Evolutionary conservation across 2,113 vertebrate species (phyloP), one percentile per base, ranked within the genome.

Genomic region (Puntigrus tetrazona): DNA sequence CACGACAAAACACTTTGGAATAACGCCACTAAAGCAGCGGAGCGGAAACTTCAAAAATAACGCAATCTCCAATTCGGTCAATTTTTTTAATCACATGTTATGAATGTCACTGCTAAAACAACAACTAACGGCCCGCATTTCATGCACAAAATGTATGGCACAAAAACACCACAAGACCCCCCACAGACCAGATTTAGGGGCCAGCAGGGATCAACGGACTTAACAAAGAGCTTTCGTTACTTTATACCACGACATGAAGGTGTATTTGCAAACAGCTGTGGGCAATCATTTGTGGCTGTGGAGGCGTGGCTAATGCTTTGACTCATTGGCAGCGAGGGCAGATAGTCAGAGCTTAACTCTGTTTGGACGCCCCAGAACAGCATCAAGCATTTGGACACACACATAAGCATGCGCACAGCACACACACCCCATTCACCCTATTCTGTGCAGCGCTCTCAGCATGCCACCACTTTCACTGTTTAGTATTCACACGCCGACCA

Each of bases 1-100:
- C 88, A 92, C 86, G 88, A 89, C 88, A 90, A 90, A 92, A 52
- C 87, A 87, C 45, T 92, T 83, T 93, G 91, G 90, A 89, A 10
- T n/a, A 25, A 45, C 69, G 86, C 86, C 84, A 88, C 38, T 83
- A 84, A 78, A 87, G 16, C 29, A 50, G 31, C 47, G 80, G 61
- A 83, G 65, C 34, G 47, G 73, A 76, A 25, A 63, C 14, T 47
- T 14, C 59, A 61, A 41, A 63, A 18, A 45, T 78, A 78, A 79
- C 25, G 11, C 11, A 61, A 45, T 0, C 16, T 34, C 14, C 45
- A 55, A 6, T 43, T 45, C n/a, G 14, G 13, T 25, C 10, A 27
- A 4, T 73, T 72, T 25, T 43, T 72, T 2, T n/a, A n/a, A 1
- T 13, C 69, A 25, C 47, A 50, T 47, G 43, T 47, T 47, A 25